Conservation (phyloP, 1,140 invertebrate species). For the Scaptomyza graminum region DNA sequence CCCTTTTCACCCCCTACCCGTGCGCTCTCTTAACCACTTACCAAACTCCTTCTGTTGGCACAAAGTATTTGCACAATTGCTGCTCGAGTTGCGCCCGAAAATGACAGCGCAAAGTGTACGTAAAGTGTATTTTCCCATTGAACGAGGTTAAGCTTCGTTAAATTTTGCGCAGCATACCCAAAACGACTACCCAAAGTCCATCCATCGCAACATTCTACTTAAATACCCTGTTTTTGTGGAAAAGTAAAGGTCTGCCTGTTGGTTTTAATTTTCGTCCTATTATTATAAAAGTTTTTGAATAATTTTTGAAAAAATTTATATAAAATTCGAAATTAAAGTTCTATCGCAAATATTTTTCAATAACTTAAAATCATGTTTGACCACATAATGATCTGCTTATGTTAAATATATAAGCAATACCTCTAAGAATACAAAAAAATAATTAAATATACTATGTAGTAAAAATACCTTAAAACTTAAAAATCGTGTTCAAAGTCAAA, state of each 20-base stretch:
- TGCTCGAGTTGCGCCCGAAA: slow-evolving; percentile 75
- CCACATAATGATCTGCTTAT: too few relatives aligned
- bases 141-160: slow-evolving; percentile 82
- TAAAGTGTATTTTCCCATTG: slow-evolving; percentile 80
- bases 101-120: slow-evolving; percentile 80
- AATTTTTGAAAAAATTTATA: too few relatives aligned
- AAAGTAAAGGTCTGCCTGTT: neutral
- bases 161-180: slow-evolving; percentile 65
- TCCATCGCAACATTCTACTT: neutral
- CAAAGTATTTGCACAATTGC: slow-evolving; percentile 82
- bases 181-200: neutral
- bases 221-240: neutral
- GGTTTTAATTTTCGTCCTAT: neutral
- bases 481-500: too few relatives aligned
- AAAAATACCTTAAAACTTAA: too few relatives aligned
- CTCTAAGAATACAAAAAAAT: too few relatives aligned
- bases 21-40: slow-evolving; percentile 16
- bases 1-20: neutral
- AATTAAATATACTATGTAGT: too few relatives aligned
- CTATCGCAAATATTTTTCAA: too few relatives aligned
- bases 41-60: slow-evolving; percentile 31
- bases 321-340: too few relatives aligned
- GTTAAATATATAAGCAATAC: too few relatives aligned
- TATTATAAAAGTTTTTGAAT: too few relatives aligned
- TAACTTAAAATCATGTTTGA: too few relatives aligned